Percentiles rank a stretch among this genome's conserved stretches.
These are phyloP conservation scores for Mechanitis messenoides DNA, from an alignment of 2,888 invertebrate species.

Conservation along the genomic window DNA sequence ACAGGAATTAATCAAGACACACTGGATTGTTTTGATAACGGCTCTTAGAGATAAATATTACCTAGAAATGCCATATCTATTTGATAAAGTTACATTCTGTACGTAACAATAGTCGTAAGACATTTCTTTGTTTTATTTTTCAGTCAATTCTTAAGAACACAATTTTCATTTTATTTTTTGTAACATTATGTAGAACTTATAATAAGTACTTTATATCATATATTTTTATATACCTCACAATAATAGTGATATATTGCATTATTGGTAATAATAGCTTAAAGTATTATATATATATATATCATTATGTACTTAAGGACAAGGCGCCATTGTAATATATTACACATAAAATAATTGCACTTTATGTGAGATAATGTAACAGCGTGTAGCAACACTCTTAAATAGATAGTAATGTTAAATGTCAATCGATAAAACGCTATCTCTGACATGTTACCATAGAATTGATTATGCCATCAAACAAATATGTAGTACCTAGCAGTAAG, in stretches of 20 bases:
- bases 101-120: background rate
- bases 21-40: conserved; percentile 25
- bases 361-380: conserved; percentile 50
- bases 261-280: too few relatives aligned
- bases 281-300: conserved; percentile 9
- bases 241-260: too few relatives aligned
- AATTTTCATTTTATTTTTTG: too few relatives aligned
- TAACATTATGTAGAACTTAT: too few relatives aligned
- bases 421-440: conserved; percentile 32
- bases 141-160: too few relatives aligned
- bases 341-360: conserved; percentile 47
- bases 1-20: conserved; percentile 49
- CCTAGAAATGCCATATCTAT: background rate
- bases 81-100: background rate
- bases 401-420: conserved; percentile 57
- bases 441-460: conserved; percentile 25
- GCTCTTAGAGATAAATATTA: conserved; percentile 19
- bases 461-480: background rate
- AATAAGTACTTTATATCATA: too few relatives aligned
- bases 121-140: conserved; percentile 8
- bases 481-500: too few relatives aligned
- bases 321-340: conserved; percentile 18
- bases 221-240: too few relatives aligned
- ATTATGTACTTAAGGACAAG: conserved; percentile 24
- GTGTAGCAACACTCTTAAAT: conserved; percentile 52